Evolutionary conservation across 2,113 vertebrate genomes (phyloP), one percentile per base, ranked within the genome.

Genomic region (Ia io): DNA sequence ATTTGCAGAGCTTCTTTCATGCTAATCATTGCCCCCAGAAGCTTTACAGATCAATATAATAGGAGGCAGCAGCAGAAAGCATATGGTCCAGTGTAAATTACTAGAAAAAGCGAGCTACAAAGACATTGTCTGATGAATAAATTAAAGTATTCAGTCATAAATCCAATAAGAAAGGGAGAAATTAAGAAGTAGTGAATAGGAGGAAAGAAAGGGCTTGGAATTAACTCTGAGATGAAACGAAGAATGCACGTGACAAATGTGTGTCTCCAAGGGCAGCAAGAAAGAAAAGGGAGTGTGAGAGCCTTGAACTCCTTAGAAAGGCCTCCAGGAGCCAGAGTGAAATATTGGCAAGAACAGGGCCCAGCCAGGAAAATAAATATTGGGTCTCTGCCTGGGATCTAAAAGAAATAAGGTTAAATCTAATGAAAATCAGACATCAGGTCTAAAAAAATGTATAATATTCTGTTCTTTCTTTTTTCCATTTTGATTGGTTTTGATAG

Each of bases 101-200:
- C 65, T 92, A 91, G 74, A 80, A 83, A 94, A 97, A 97, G 22
- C 0, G 42, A 96, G 90, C 93, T 97, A 94, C 44, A 98, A 98
- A 98, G 80, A 96, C 88, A 95, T 71, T 82, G 78, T 90, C 90
- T 77, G 80, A 97, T 97, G 97, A 98, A 98, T 97, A 98, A 97
- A 97, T 97, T 97, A 96, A 97, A 98, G 70, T 44, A 96, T 94
- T 97, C 95, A 88, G 95, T 91, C 87, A 96, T 98, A 98, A 98
- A 97, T 97, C 95, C 95, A 98, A 32, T 51, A 95, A 97, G 92
- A 97, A 65, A 96, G 84, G 88, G 35, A 95, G 83, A 97, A 97
- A 97, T 95, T 89, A 98, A 97, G 59, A 97, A 95, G 78, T 71
- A 90, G 79, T 95, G 96, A 95, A 88, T 94, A 96, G 84, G 76